phyloP scores from a whole-genome alignment of 2,113 vertebrate species.

The Phylloscopus whistleri region DNA sequence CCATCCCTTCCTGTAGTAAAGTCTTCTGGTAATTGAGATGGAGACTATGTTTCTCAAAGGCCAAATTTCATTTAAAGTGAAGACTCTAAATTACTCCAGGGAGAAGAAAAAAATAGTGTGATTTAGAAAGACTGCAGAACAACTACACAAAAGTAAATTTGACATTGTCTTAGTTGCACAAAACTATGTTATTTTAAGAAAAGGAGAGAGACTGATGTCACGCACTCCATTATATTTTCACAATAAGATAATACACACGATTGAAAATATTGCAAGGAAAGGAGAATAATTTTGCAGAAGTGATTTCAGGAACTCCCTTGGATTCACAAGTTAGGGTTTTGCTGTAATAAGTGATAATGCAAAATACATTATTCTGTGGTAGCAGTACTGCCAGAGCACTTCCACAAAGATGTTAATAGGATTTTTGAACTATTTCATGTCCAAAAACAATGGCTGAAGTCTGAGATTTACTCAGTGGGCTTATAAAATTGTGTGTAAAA shows the following conservation, averaged over 20 bases:
- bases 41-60: not conserved
- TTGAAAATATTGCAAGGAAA: constrained; percentile 23
- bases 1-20: not conserved
- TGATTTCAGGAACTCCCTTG: constrained; percentile 43
- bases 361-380: not conserved
- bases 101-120: not conserved
- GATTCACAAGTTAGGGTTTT: constrained; percentile 54
- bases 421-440: constrained; percentile 31
- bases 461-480: not conserved
- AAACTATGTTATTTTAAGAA: not conserved
- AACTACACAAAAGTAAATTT: not conserved
- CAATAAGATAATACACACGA: not conserved
- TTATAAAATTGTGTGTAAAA: not conserved
- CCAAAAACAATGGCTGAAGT: constrained; percentile 13
- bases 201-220: not conserved
- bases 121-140: not conserved
- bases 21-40: not conserved
- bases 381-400: not conserved
- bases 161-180: not conserved
- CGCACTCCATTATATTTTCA: constrained; percentile 62
- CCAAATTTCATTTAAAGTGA: not conserved
- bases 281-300: constrained; percentile 15
- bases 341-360: constrained; percentile 58
- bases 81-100: not conserved
- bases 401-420: constrained; percentile 20